These are phyloP conservation scores for Sciurus vulgaris DNA, from an alignment of 2,797 vertebrate species.

Conservation along the genomic window DNA sequence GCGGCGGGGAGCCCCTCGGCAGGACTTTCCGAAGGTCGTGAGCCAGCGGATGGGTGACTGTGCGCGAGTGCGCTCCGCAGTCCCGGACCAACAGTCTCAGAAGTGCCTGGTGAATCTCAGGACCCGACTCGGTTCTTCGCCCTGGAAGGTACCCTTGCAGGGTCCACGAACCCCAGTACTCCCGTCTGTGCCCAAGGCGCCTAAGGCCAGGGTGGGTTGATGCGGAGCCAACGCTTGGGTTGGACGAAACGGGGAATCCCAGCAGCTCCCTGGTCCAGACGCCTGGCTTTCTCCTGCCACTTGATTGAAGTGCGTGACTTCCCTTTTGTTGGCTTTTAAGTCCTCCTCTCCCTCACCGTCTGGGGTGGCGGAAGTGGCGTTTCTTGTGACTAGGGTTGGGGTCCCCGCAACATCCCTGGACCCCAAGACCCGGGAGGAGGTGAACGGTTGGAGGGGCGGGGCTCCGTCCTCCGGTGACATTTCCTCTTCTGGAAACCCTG, in stretches of 20 bases:
- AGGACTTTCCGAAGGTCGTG: not conserved
- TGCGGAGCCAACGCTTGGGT: not conserved
- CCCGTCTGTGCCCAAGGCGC: not conserved
- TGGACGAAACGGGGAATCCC: not conserved
- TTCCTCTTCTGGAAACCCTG: not conserved
- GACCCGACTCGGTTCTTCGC: not conserved
- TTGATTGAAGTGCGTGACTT: slow-evolving; percentile 86
- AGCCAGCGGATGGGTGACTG: not conserved
- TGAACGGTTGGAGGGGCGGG: no score
- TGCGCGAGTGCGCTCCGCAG: not conserved
- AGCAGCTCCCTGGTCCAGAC: not conserved
- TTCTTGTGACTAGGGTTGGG: slow-evolving; percentile 90
- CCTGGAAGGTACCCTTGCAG: not conserved
- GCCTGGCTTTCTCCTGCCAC: not conserved
- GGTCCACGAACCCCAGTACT: not conserved
- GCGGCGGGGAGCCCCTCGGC: not conserved
- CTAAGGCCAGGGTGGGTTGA: not conserved
- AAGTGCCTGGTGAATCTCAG: not conserved
- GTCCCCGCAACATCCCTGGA: no score
- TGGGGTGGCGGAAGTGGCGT: slow-evolving; percentile 89
- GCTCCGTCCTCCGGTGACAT: not conserved
- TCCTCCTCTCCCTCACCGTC: slow-evolving; percentile 87
- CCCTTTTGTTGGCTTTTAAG: slow-evolving; percentile 91
- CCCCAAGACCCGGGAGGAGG: not conserved
- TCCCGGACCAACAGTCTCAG: not conserved